Evolutionary conservation across 2,888 invertebrate species (phyloP), one percentile per base, ranked within the genome.

Genomic region (Tromatobia lineatoria): DNA sequence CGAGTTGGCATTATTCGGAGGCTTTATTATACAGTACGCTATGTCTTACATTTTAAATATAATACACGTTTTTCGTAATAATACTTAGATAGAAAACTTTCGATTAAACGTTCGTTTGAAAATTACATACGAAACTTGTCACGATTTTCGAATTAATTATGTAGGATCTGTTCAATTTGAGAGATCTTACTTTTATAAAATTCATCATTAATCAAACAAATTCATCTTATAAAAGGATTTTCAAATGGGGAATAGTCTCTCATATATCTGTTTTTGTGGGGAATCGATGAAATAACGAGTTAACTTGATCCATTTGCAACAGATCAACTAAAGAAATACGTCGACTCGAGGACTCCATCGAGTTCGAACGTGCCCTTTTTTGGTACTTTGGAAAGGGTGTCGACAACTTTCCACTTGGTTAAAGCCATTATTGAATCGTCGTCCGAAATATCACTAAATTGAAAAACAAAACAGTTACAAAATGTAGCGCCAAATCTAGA

Each of bases 321-420:
- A 83, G 71, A 76, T 91, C 83, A 98, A 94, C 98, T 98, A 94
- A 98, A 98, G 94, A 98, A 98, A 93, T 98, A 98, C 15, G 96
- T 95, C 0, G 98, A 98, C 38, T 95, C 93, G 57, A 97, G 94
- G 29, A 98, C 97, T 88, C 96, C 95, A 0, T 95, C 94, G 59
- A 98, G 94, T 90, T 98, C 95, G 90, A 98, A 98, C 88, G 95
- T 94, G 0, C 98, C 98, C 90, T 96, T 97, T 75, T 94, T 91
- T 0, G 98, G 98, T 78, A 98, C 94, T 83, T 95, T 94, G 57
- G 92, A 91, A 10, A 98, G 18, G 13, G 79, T 85, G 18, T 59
- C 25, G 13, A 52, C 50, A 29, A 85, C 34, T 85, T 85, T 87
- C 23, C 64, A 75, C 47, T 75, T 70, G 11, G 15, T 20, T 7